Evolutionary conservation across 2,797 vertebrate species (phyloP), one percentile per base, ranked within the genome.

Genomic region (Sebastes alutus): DNA sequence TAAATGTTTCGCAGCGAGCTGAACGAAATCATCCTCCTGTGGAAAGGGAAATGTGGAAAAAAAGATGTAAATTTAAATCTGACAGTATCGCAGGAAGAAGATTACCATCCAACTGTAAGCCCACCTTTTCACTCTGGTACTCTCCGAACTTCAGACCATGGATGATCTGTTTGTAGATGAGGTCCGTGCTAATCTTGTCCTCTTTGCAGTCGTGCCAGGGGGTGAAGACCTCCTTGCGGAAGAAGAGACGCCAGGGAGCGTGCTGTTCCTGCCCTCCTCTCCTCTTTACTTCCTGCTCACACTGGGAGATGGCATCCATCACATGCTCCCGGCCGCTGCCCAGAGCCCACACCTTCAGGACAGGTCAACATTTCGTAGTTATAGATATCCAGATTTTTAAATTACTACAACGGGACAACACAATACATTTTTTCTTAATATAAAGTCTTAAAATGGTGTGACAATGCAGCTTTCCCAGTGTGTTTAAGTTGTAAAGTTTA

Each of bases 211-310:
- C 92, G 13, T 99, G 99, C 99, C 99, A 99, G 0, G 99, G 98
- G 0, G 96, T 97, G 90, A 99, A 99, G 89, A 99, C 94, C 87
- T 99, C 98, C 90, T 99, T 99, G 9, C 98, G 96, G 94, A 97
- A 98, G 90, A 97, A 97, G 62, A 99, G 93, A 2, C 97, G 95
- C 98, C 98, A 99, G 4, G 99, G 97, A 0, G 98, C 93, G 0
- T 98, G 96, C 74, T 97, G 97, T 69, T 98, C 98, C 2, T 97
- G 96, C 0, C 96, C 96, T 0, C 98, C 97, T 13, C 76, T 95
- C 74, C 96, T 95, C 89, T 91, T 97, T 3, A 95, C 96, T 13
- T 97, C 96, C 91, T 99, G 98, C 82, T 99, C 99, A 16, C 98
- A 99, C 92, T 97, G 97, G 9, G 97, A 97, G 79, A 99, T 96